phyloP scores from a whole-genome alignment of 2,888 invertebrate species.

The Clusia tigrina region DNA sequence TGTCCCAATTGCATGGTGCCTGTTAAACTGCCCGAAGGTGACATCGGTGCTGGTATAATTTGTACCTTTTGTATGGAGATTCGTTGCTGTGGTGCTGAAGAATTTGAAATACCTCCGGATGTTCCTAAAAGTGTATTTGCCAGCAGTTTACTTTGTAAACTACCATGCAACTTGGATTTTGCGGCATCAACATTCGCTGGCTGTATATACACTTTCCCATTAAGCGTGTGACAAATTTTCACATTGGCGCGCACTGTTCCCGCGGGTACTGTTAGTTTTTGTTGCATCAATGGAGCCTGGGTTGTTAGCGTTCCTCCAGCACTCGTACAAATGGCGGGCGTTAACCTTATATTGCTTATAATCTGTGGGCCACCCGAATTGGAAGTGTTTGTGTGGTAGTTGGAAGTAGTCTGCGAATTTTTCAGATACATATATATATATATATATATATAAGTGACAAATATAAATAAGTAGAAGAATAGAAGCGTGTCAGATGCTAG shows the following conservation, averaged over 20 bases:
- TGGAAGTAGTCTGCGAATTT: slow-evolving; percentile 11
- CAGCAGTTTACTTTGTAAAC: slow-evolving; percentile 36
- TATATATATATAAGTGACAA: neutral
- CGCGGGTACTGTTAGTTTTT: slow-evolving; percentile 55
- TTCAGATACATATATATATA: neutral
- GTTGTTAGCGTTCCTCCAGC: slow-evolving; percentile 13
- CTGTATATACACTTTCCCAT: slow-evolving; percentile 62
- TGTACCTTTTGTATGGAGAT: slow-evolving; percentile 62
- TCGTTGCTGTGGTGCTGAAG: slow-evolving; percentile 48
- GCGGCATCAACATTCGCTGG: slow-evolving; percentile 46
- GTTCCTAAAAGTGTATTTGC: slow-evolving; percentile 14
- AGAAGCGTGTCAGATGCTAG: too few relatives aligned
- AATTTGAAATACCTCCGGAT: slow-evolving; percentile 18
- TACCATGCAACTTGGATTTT: slow-evolving; percentile 34
- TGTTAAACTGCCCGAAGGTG: slow-evolving; percentile 35
- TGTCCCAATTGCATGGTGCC: slow-evolving; percentile 24
- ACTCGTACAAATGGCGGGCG: slow-evolving; percentile 37
- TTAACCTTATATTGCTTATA: slow-evolving; percentile 56
- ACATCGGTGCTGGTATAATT: slow-evolving; percentile 51
- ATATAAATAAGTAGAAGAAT: too few relatives aligned
- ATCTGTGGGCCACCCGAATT: slow-evolving; percentile 44
- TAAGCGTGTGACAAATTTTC: slow-evolving; percentile 60
- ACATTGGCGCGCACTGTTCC: slow-evolving; percentile 55
- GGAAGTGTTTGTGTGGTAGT: slow-evolving; percentile 17
- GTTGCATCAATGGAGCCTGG: slow-evolving; percentile 28